A percentile compares a stretch with the other conserved stretches of the same genome.
These are phyloP conservation scores for Pseudotriccus pelzelni DNA, from an alignment of 2,797 vertebrate species.

Conservation along the genomic window DNA sequence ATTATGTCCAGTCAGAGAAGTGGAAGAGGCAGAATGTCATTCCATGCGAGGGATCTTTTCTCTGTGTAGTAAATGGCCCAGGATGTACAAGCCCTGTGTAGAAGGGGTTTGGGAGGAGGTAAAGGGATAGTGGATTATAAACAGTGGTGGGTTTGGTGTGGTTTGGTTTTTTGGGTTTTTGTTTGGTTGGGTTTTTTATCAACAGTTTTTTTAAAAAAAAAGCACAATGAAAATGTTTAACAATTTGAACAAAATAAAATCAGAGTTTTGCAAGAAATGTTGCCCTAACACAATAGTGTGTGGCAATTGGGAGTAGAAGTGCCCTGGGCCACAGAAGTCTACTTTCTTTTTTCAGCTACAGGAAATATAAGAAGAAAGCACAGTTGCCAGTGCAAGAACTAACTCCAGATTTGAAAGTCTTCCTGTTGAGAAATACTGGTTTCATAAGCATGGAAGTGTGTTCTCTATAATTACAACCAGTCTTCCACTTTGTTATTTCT, in stretches of 20 bases:
- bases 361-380: constrained; percentile 1
- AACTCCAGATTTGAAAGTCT: constrained; percentile 2
- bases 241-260: not conserved
- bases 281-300: not conserved
- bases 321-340: not conserved
- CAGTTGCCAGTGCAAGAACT: not conserved
- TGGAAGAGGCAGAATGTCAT: not conserved
- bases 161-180: no score
- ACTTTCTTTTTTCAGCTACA: not conserved
- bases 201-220: not conserved
- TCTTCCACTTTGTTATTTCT: not conserved
- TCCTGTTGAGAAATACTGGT: constrained; percentile 20
- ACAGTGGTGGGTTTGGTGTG: not conserved
- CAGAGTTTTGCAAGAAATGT: not conserved
- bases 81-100: not conserved
- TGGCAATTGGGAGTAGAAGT: not conserved
- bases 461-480: not conserved
- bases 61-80: not conserved
- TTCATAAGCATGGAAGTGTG: not conserved
- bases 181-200: not conserved
- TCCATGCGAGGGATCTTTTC: not conserved
- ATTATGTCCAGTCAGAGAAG: not conserved
- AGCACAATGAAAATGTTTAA: not conserved
- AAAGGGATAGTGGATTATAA: not conserved
- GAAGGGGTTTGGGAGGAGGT: not conserved